Evolutionary conservation across 2,113 vertebrate species (phyloP).

Genomic region (Percopsis transmontana): DNA sequence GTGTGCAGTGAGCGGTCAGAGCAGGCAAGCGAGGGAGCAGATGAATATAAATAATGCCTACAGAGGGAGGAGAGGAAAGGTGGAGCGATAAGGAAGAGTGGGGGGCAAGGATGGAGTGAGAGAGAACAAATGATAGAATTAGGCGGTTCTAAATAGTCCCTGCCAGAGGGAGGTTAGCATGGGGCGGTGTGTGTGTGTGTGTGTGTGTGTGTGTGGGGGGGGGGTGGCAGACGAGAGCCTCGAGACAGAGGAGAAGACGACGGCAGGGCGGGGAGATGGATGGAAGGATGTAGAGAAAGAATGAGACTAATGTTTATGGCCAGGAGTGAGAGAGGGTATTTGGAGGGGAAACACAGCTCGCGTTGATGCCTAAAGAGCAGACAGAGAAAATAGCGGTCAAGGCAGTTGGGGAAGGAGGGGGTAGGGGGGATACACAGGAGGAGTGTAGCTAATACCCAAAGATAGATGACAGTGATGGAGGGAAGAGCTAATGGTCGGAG

Average conservation of each 20-base stretch:
- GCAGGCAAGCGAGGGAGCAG: neutral
- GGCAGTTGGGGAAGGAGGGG: neutral
- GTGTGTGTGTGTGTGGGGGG: too few relatives aligned
- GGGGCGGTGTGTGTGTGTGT: too few relatives aligned
- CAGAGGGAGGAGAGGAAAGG: conserved; percentile 4
- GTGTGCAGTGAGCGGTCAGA: neutral
- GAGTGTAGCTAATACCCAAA: neutral
- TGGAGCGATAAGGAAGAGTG: neutral
- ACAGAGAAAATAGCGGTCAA: neutral
- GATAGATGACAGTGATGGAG: conserved; percentile 22
- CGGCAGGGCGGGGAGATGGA: neutral
- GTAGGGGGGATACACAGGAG: conserved; percentile 10
- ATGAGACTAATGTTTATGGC: conserved; percentile 19
- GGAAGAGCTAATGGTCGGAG: neutral
- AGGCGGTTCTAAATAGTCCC: neutral
- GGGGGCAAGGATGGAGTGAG: neutral
- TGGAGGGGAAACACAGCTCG: neutral
- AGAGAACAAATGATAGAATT: conserved; percentile 12
- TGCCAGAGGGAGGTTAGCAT: neutral
- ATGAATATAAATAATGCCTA: neutral
- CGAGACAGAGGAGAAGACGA: neutral
- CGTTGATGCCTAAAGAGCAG: neutral
- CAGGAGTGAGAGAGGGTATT: neutral
- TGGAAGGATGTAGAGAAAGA: neutral
- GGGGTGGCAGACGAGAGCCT: conserved; percentile 9